Conservation (phyloP, 1,140 invertebrate genomes). For the Macrostomum lignano region DNA sequence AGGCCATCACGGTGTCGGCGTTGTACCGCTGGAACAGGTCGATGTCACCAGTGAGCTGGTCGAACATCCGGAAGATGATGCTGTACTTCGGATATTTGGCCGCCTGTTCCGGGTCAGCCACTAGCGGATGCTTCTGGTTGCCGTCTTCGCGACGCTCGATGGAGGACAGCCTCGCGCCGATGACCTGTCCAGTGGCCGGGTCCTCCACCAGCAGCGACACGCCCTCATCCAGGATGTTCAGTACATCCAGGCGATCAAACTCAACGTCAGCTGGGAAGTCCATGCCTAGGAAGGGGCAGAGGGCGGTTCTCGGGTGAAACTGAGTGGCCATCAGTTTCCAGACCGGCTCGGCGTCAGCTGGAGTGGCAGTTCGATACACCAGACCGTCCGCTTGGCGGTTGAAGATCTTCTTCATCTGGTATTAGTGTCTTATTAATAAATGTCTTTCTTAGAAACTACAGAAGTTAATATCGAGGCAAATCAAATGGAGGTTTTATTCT, state of each 20-base stretch:
- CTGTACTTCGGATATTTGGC: slow-evolving; percentile 10
- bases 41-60: neutral
- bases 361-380: no score
- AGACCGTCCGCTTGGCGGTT: no score
- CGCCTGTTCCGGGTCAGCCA: slow-evolving; percentile 9
- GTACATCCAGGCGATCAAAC: slow-evolving; percentile 10
- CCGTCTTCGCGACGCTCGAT: slow-evolving; percentile 2
- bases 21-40: neutral
- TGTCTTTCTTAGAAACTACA: no score
- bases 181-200: slow-evolving; percentile 8
- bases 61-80: neutral
- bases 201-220: slow-evolving; percentile 12
- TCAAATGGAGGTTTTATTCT: no score
- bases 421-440: no score
- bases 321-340: slow-evolving; percentile 6
- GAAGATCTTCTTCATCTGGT: no score
- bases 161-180: slow-evolving; percentile 4
- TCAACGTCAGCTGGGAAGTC: slow-evolving; percentile 39
- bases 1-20: neutral
- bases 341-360: no score
- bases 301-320: slow-evolving; percentile 40
- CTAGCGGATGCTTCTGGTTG: slow-evolving; percentile 7
- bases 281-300: slow-evolving; percentile 46
- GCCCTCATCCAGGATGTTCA: slow-evolving; percentile 9
- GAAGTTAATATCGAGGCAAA: no score